Evolutionary conservation across 1,140 invertebrate genomes (phyloP).

Genomic region (Chrysopa pallens): DNA sequence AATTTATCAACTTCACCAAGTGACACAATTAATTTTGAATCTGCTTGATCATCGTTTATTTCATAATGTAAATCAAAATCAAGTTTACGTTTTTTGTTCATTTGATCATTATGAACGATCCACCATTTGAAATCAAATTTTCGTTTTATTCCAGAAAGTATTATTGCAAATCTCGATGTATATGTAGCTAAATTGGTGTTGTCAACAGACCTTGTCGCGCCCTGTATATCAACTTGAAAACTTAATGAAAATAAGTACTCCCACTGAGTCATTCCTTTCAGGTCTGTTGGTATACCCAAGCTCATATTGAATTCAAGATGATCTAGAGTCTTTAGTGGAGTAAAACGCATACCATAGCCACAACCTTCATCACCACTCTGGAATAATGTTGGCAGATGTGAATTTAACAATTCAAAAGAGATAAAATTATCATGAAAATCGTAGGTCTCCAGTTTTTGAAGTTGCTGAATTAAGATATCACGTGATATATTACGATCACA

Average conservation of each 20-base stretch:
- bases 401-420: background rate
- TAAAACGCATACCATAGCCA: slow-evolving; percentile 4
- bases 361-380: slow-evolving; percentile 2
- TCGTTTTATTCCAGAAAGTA: slow-evolving; percentile 18
- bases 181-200: background rate
- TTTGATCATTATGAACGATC: slow-evolving; percentile 16
- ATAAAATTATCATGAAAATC: background rate
- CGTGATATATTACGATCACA: background rate
- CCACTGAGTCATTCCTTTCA: slow-evolving; percentile 2
- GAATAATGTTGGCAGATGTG: background rate
- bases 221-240: background rate
- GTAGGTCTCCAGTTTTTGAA: background rate
- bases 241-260: too few species aligned
- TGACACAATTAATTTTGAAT: slow-evolving; percentile 13
- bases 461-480: background rate
- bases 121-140: slow-evolving; percentile 14
- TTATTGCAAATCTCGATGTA: slow-evolving; percentile 7
- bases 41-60: slow-evolving; percentile 16
- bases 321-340: background rate
- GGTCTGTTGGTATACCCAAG: slow-evolving; percentile 8
- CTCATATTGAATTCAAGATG: too few species aligned
- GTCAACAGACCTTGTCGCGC: slow-evolving; percentile 1
- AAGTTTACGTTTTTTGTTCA: slow-evolving; percentile 19
- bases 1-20: slow-evolving; percentile 11
- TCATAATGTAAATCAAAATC: slow-evolving; percentile 18